Evolutionary conservation across 1,140 invertebrate genomes (phyloP).

Genomic region (Microplitis demolitor): DNA sequence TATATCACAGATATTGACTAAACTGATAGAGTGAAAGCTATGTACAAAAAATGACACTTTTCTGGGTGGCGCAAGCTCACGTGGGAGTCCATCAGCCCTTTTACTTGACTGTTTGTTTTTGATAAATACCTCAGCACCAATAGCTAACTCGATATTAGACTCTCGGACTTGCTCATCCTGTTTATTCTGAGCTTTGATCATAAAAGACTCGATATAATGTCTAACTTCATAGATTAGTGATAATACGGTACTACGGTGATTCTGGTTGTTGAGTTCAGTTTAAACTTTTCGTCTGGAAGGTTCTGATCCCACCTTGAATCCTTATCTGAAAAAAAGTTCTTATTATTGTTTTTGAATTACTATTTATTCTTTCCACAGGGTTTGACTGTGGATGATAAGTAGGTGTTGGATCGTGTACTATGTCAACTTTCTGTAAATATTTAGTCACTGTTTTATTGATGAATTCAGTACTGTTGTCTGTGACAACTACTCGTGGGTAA

Average conservation of each 20-base stretch:
- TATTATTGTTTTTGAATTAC: neutral
- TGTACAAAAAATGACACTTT: neutral
- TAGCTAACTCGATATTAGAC: neutral
- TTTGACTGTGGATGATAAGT: constrained; percentile 14
- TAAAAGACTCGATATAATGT: neutral
- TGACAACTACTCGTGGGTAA: constrained; percentile 41
- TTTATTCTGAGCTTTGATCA: neutral
- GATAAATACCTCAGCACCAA: neutral
- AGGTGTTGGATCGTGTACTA: constrained; percentile 14
- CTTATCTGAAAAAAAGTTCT: neutral
- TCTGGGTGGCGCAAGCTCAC: neutral
- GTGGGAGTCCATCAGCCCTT: neutral
- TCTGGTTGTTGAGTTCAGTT: neutral
- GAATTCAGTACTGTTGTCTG: constrained; percentile 44
- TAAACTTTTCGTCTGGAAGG: neutral
- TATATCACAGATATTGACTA: neutral
- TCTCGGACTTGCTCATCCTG: neutral
- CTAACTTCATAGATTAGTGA: neutral
- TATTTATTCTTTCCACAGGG: no score
- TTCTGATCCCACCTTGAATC: no score
- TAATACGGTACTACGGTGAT: neutral
- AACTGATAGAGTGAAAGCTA: neutral
- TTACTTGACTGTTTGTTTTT: neutral
- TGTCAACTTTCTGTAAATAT: neutral
- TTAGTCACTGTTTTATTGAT: constrained; percentile 10